phyloP scores from a whole-genome alignment of 1,140 invertebrate genomes.

The Formica selysi region DNA sequence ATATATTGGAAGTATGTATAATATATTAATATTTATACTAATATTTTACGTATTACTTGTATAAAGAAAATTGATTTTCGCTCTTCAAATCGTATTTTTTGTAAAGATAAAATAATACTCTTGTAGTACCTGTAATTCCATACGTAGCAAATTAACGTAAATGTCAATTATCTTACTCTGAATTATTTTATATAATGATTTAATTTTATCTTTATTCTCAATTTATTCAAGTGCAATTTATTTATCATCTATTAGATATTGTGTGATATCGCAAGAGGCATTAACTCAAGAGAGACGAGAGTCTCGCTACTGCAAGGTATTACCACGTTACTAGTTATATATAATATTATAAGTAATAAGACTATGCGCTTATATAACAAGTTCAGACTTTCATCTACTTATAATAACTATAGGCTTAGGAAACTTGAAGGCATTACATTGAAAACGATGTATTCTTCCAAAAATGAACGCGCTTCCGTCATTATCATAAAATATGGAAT shows the following conservation, averaged over 20 bases:
- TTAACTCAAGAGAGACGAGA: slow-evolving; percentile 24
- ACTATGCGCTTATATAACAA: slow-evolving; percentile 54
- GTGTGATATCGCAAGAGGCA: background rate
- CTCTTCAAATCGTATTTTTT: background rate
- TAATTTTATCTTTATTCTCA: background rate
- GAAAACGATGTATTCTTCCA: background rate
- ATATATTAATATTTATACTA: background rate
- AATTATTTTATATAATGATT: background rate
- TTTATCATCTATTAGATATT: background rate
- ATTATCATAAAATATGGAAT: background rate
- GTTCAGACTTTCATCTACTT: slow-evolving; percentile 55
- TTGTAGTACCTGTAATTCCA: background rate
- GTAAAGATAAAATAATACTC: background rate
- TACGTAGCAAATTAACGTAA: background rate
- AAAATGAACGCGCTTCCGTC: slow-evolving; percentile 20
- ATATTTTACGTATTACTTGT: background rate
- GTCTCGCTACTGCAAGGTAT: slow-evolving; percentile 9
- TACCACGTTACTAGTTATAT: slow-evolving; percentile 41
- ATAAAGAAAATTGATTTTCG: background rate
- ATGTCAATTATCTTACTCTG: background rate
- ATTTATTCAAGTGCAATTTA: background rate
- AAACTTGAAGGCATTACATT: slow-evolving; percentile 35
- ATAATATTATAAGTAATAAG: slow-evolving; percentile 53
- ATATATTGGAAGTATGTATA: background rate
- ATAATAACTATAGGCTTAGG: slow-evolving; percentile 47